phyloP scores from a whole-genome alignment of 2,113 vertebrate species.

The Anthoscopus minutus region DNA sequence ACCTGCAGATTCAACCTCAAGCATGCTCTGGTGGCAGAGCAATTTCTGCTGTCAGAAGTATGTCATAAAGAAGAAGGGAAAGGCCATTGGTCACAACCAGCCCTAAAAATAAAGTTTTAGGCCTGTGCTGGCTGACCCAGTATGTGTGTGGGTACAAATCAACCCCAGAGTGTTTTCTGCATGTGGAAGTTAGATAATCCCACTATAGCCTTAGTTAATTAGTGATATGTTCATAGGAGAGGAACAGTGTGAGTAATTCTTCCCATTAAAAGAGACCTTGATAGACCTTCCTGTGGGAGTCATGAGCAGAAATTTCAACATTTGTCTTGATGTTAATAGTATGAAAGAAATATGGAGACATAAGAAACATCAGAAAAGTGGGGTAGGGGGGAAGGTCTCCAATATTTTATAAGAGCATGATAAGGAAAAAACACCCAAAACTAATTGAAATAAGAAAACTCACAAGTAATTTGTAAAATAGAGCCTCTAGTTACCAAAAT shows the following conservation, averaged over 20 bases:
- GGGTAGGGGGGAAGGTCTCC: neutral
- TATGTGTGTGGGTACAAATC: neutral
- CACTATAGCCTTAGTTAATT: neutral
- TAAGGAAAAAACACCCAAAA: neutral
- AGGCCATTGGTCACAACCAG: neutral
- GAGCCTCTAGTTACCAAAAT: constrained; percentile 9
- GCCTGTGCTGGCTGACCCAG: neutral
- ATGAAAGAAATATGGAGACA: neutral
- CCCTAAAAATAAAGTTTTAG: neutral
- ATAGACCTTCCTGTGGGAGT: constrained; percentile 32
- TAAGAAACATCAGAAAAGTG: neutral
- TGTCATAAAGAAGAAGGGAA: neutral
- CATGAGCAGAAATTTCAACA: neutral
- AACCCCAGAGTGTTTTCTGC: neutral
- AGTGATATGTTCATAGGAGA: neutral
- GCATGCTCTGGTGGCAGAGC: neutral
- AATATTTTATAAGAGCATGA: neutral
- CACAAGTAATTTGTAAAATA: neutral
- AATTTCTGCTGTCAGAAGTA: neutral
- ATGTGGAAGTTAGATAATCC: neutral
- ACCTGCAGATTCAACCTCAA: neutral
- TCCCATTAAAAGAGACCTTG: constrained; percentile 46
- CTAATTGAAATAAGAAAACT: neutral
- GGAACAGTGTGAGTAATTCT: constrained; percentile 36
- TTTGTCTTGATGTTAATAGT: neutral